Conservation (phyloP, 1,140 invertebrate genomes). For the Brachionus calyciflorus region DNA sequence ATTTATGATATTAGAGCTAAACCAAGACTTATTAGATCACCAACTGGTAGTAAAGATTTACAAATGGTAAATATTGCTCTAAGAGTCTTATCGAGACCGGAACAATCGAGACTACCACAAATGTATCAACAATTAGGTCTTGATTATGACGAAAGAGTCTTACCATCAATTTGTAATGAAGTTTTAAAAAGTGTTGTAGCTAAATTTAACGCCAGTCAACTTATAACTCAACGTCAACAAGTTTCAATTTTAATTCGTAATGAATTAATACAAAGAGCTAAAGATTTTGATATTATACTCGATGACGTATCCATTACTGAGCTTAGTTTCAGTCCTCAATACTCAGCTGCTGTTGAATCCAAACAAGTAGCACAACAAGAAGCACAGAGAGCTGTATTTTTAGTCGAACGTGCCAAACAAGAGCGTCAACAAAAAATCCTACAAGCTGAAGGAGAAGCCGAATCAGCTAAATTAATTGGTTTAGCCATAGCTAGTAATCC, state of each 20-base stretch:
- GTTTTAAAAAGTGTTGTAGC: slow-evolving; percentile 97
- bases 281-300: slow-evolving; percentile 95
- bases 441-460: slow-evolving; percentile 98
- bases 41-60: slow-evolving; percentile 96
- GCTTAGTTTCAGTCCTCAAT: slow-evolving; percentile 96
- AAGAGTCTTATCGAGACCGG: slow-evolving; percentile 87
- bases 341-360: slow-evolving; percentile 97
- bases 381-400: slow-evolving; percentile 94
- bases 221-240: slow-evolving; percentile 96
- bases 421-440: slow-evolving; percentile 99
- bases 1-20: slow-evolving; percentile 96
- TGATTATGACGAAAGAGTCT: slow-evolving; percentile 68
- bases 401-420: slow-evolving; percentile 94
- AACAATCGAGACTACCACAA: slow-evolving; percentile 72
- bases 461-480: slow-evolving; percentile 84
- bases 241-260: slow-evolving; percentile 84
- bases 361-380: slow-evolving; percentile 99
- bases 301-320: slow-evolving; percentile 99
- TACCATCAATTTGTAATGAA: slow-evolving; percentile 98
- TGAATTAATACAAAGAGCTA: slow-evolving; percentile 89
- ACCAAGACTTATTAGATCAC: slow-evolving; percentile 91
- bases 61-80: slow-evolving; percentile 97
- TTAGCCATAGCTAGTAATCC: slow-evolving; percentile 88
- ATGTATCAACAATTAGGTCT: slow-evolving; percentile 80
- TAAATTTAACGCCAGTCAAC: slow-evolving; percentile 98